Evolutionary conservation across 1,140 invertebrate species (phyloP), one percentile per base, ranked within the genome.

Genomic region (Pogonus chalceus): DNA sequence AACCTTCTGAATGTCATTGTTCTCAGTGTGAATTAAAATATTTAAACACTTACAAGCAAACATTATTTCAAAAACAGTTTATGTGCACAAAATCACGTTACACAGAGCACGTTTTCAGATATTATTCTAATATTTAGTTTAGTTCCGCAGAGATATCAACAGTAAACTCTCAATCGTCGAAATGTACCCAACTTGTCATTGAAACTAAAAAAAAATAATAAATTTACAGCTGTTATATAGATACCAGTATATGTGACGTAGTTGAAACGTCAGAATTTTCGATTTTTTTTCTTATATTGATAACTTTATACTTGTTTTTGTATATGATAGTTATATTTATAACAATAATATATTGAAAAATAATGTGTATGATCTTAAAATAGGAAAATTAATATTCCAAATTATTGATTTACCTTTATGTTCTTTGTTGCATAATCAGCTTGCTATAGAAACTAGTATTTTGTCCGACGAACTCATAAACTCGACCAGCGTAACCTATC

Each of bases 31-130:
- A 49, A 77, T 73, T 37, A 69, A 66, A 20, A 77, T 69, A 60
- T 77, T 76, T 47, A 76, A 63, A 63, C 75, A 77, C 60, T 74
- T 73, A 56, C 75, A 77, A 35, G 69, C 61, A 39, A 70, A 57
- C 50, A 49, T 49, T n/a, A n/a, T n/a, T 22, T 49, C 47, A 49
- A 23, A 3, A 21, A 49, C 2, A 22, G 47, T 23, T 23, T 23
- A n/a, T n/a, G 18, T 43, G 37, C 37, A 43, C 37, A 12, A 18
- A 10, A 43, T 43, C 37, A 43, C 37, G 37, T 43, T 43, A 7
- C 7, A 18, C 37, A 12, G 9, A 18, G 18, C 37, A 43, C 37
- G 37, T 43, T 43, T 43, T 43, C 3, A 10, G 18, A 7, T 12
- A 43, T 43, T 43, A 12, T 43, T 43, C 18, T 18, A 43, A 43